Evolutionary conservation across 2,113 vertebrate species (phyloP).

Genomic region (Paramormyrops kingsleyae): DNA sequence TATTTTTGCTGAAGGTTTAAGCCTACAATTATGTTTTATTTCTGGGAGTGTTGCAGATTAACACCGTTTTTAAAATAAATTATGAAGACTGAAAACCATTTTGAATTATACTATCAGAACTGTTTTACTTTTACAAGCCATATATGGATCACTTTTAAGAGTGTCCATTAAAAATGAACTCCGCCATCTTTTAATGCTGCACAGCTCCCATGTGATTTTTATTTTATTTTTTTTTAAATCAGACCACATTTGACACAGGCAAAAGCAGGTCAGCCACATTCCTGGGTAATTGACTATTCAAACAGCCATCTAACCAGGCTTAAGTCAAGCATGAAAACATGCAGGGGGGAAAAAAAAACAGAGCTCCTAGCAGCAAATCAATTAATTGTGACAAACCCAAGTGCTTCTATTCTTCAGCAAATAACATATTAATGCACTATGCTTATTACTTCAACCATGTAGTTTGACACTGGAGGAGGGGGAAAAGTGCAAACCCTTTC

Average conservation of each 20-base stretch:
- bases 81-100: not conserved
- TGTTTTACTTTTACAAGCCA: not conserved
- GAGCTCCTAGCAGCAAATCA: conserved; percentile 9
- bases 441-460: not conserved
- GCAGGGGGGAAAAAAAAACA: not conserved
- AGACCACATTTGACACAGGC: conserved; percentile 27
- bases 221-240: not conserved
- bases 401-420: not conserved
- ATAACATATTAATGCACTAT: not conserved
- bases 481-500: not conserved
- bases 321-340: conserved; percentile 19
- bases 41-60: not conserved
- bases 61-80: not conserved
- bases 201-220: not conserved
- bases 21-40: not conserved
- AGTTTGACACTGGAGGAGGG: not conserved
- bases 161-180: not conserved
- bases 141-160: not conserved
- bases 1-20: not conserved
- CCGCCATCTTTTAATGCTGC: not conserved
- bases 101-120: not conserved
- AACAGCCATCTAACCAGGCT: conserved; percentile 23
- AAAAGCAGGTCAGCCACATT: conserved; percentile 34
- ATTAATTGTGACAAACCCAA: conserved; percentile 15
- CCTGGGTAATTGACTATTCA: conserved; percentile 35